phyloP scores from a whole-genome alignment of 2,797 vertebrate species.

The Sciaenops ocellatus region DNA sequence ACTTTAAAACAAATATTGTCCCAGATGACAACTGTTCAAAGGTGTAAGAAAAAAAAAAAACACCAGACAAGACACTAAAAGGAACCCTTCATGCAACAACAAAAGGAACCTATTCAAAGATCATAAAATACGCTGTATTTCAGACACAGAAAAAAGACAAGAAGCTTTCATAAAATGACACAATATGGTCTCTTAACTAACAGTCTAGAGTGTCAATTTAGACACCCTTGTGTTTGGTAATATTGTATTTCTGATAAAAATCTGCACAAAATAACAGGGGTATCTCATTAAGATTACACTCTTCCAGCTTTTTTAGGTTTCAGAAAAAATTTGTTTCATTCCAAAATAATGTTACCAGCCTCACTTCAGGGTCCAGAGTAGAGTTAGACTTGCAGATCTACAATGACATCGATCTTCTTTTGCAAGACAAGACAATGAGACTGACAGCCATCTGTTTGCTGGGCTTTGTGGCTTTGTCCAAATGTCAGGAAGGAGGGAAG shows the following conservation, averaged over 20 bases:
- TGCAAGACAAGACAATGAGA: slow-evolving; percentile 16
- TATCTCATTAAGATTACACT: background rate
- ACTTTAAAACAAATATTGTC: background rate
- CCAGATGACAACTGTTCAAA: slow-evolving; percentile 18
- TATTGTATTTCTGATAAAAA: slow-evolving; percentile 6
- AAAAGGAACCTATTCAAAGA: slow-evolving; percentile 18
- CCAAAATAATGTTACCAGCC: background rate
- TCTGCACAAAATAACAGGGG: background rate
- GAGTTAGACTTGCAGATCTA: slow-evolving; percentile 25
- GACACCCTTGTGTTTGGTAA: background rate
- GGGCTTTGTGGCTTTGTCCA: slow-evolving; percentile 13
- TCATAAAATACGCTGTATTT: background rate
- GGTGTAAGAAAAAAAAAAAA: slow-evolving; percentile 13
- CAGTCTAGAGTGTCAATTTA: background rate
- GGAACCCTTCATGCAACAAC: slow-evolving; percentile 25
- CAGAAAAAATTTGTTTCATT: background rate
- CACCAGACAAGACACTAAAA: slow-evolving; percentile 12
- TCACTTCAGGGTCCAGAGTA: slow-evolving; percentile 14
- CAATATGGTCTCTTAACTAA: slow-evolving; percentile 5
- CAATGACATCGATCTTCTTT: slow-evolving; percentile 26
- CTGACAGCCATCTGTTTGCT: slow-evolving; percentile 20
- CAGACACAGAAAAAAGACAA: slow-evolving; percentile 12
- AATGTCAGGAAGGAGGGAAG: slow-evolving; percentile 32
- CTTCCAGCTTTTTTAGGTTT: slow-evolving; percentile 9
- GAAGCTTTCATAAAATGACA: slow-evolving; percentile 22